These are phyloP conservation scores for Protomyctophum bolini DNA, from an alignment of 2,113 vertebrate species.

Conservation along the genomic window DNA sequence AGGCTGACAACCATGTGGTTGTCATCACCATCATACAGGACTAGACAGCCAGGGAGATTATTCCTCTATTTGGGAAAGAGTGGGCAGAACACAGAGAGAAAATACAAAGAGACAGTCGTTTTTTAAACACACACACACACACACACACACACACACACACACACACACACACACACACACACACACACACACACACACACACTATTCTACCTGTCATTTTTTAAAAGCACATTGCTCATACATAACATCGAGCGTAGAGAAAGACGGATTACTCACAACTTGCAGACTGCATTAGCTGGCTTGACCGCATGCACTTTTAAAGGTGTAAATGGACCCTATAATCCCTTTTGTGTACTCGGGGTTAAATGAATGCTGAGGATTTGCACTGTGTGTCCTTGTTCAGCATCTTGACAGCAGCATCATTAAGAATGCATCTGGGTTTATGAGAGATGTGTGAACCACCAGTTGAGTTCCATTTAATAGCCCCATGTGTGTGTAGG, in stretches of 20 bases:
- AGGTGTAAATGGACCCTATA: too few relatives aligned
- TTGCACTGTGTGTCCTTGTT: not conserved
- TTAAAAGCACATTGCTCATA: not conserved
- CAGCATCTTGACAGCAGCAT: not conserved
- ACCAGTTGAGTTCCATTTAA: conserved; percentile 28
- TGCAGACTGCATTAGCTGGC: not conserved
- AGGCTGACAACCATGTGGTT: conserved; percentile 16
- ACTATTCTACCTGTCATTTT: not conserved
- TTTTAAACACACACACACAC: too few relatives aligned
- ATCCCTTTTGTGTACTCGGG: too few relatives aligned
- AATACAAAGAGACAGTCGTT: not conserved
- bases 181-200: too few relatives aligned
- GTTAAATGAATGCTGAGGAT: too few relatives aligned
- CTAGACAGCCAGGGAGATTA: not conserved
- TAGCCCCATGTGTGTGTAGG: conserved; percentile 8
- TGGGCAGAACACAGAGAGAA: not conserved
- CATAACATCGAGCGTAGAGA: not conserved
- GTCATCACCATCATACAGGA: conserved; percentile 11
- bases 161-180: too few relatives aligned
- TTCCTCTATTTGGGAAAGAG: not conserved
- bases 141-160: too few relatives aligned
- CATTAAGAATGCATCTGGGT: conserved; percentile 16
- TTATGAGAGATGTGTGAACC: conserved; percentile 27
- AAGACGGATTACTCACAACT: not conserved
- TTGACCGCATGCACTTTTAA: too few relatives aligned